These are phyloP conservation scores for Microtus ochrogaster DNA, from an alignment of 2,113 vertebrate genomes.

Conservation along the genomic window DNA sequence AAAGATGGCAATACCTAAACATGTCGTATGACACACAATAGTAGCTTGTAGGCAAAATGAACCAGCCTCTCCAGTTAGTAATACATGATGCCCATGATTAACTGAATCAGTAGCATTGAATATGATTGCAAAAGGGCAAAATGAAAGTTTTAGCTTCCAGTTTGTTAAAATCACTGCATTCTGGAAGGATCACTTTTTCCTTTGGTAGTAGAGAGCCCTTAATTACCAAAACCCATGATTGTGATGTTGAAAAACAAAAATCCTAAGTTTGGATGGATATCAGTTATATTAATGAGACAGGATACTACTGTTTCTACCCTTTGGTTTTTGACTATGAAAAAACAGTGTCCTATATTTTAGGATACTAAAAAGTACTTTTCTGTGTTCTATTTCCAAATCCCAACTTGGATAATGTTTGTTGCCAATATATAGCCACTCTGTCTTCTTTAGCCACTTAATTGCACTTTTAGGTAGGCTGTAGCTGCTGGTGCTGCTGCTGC, in stretches of 20 bases:
- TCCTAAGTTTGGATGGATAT: background rate
- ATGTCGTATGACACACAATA: no score
- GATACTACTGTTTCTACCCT: background rate
- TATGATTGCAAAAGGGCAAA: background rate
- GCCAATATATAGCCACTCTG: no score
- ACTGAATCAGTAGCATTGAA: background rate
- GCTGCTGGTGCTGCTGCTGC: no score
- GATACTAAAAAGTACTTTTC: no score
- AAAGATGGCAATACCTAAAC: background rate
- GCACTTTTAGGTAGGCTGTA: no score
- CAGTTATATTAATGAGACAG: background rate
- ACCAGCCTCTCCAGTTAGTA: background rate
- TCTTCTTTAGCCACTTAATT: no score
- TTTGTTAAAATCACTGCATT: background rate
- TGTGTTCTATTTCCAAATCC: no score
- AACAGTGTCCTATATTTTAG: no score
- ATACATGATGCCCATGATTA: background rate
- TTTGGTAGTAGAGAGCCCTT: background rate
- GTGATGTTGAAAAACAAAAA: background rate
- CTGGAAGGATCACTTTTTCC: background rate
- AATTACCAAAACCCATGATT: background rate
- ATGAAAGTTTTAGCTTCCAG: background rate
- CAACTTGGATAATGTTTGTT: no score
- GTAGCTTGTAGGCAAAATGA: background rate
- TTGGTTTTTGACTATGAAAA: no score